A percentile compares a stretch with the other conserved stretches of the same genome.
phyloP scores from a whole-genome alignment of 2,888 invertebrate species.

The Cheiracanthium punctorium region DNA sequence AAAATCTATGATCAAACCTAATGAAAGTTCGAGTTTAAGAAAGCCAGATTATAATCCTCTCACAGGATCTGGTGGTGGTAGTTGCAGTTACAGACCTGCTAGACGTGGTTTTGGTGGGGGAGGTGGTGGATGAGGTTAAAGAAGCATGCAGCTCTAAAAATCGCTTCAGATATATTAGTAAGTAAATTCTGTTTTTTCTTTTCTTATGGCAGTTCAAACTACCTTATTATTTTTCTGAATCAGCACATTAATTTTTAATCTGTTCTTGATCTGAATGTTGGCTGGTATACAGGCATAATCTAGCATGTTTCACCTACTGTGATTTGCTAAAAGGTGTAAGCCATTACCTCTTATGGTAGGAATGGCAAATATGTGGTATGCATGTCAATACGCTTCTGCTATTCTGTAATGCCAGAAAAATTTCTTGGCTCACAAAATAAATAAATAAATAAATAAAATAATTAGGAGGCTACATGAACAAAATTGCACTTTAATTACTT shows the following conservation, averaged over 20 bases:
- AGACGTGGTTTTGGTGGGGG: constrained; percentile 16
- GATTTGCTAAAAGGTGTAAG: no score
- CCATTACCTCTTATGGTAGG: no score
- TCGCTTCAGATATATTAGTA: not conserved
- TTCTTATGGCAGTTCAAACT: not conserved
- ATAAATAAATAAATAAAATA: no score
- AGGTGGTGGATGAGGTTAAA: constrained; percentile 66
- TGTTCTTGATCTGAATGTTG: no score
- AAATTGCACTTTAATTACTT: no score
- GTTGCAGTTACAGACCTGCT: constrained; percentile 31
- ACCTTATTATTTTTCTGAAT: not conserved
- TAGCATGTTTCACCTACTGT: not conserved
- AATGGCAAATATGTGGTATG: no score
- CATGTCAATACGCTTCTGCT: no score
- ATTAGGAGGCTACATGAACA: no score
- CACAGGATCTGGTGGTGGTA: constrained; percentile 45
- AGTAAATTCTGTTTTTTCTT: not conserved
- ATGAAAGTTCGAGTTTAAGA: constrained; percentile 7
- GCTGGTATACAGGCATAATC: not conserved
- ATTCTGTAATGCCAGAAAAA: no score
- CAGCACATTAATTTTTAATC: not conserved
- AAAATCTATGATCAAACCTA: constrained; percentile 5
- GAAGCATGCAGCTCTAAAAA: constrained; percentile 26
- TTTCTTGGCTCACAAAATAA: no score
- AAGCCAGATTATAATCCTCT: constrained; percentile 53